Percentiles rank a stretch among this genome's conserved stretches.
phyloP scores from a whole-genome alignment of 2,797 vertebrate genomes.

The Rhyacichthys aspro region DNA sequence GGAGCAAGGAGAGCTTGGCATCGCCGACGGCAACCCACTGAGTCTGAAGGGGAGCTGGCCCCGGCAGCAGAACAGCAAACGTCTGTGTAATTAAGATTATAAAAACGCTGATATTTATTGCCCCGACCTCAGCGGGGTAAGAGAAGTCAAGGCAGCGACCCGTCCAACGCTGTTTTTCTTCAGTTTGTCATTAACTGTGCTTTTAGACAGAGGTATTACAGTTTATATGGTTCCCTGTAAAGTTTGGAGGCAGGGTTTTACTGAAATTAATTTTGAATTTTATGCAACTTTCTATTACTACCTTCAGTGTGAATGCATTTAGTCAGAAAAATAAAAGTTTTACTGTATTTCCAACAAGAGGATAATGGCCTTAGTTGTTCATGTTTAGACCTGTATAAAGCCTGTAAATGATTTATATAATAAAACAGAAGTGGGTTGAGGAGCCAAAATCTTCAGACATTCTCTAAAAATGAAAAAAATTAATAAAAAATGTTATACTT shows the following conservation, averaged over 20 bases:
- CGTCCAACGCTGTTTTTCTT: conserved; percentile 17
- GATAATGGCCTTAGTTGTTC: conserved; percentile 3
- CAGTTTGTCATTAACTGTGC: conserved; percentile 28
- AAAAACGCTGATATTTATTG: conserved; percentile 63
- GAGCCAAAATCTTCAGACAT: too few species aligned
- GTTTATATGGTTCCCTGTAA: conserved; percentile 6
- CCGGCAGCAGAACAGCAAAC: conserved; percentile 61
- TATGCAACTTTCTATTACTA: conserved; percentile 2
- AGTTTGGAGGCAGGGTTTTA: conserved; percentile 1
- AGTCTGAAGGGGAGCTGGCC: conserved; percentile 64
- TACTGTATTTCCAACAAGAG: neutral
- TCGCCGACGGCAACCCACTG: conserved; percentile 62
- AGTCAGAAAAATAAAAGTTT: neutral
- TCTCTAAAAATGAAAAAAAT: too few species aligned
- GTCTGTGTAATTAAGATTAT: conserved; percentile 67
- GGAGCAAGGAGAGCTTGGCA: conserved; percentile 57
- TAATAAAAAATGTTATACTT: too few species aligned
- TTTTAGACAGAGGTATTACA: conserved; percentile 13
- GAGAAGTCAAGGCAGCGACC: conserved; percentile 20
- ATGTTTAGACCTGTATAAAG: neutral
- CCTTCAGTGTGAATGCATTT: conserved; percentile 1
- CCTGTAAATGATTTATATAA: neutral
- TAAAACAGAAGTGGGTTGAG: neutral
- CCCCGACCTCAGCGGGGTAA: conserved; percentile 21
- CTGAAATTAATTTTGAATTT: neutral